Evolutionary conservation across 2,113 vertebrate genomes (phyloP), one percentile per base, ranked within the genome.

Genomic region (Varanus salvator): DNA sequence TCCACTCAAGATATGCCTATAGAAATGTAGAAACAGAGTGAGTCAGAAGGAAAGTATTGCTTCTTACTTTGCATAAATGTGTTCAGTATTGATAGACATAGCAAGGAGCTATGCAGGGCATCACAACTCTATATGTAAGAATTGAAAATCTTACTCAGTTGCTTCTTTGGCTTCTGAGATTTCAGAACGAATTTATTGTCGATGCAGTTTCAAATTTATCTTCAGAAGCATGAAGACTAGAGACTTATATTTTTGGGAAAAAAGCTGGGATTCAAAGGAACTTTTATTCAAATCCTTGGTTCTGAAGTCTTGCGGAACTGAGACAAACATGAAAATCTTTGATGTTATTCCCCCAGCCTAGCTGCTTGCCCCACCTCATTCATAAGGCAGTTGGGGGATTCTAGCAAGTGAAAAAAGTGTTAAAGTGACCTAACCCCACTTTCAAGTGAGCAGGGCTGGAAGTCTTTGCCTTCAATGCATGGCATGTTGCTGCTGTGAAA

Each of bases 401-500:
- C 38, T 11, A 50, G 29, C 69, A n/a, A 12, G 3, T 34, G 44
- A n/a, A 3, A n/a, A 68, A 48, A 14, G 19, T 17, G 15, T 50
- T 15, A 50, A 52, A 84, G 68, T 50, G 31, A 8, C 66, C 52
- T 71, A 44, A 11, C 17, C 48, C 31, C 74, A 17, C 6, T 85
- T 72, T 74, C 80, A 52, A 57, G 27, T n/a, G 29, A 17, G 0
- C 74, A 77, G 52, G 54, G 31, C n/a, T 86, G 34, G 74, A 48
- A 66, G 38, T 38, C 44, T 60, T 68, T 21, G 38, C 12, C 27
- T 44, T 44, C 48, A 74, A n/a, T 66, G 72, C 17, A 86, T 2
- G 34, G n/a, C 27, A 29, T 78, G 85, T 78, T 87, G 74, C 85
- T 66, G 11, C 78, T 87, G 27, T 87, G 57, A 78, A 48, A 74